Conservation (phyloP, 2,113 vertebrate species). For the Myocastor coypus region DNA sequence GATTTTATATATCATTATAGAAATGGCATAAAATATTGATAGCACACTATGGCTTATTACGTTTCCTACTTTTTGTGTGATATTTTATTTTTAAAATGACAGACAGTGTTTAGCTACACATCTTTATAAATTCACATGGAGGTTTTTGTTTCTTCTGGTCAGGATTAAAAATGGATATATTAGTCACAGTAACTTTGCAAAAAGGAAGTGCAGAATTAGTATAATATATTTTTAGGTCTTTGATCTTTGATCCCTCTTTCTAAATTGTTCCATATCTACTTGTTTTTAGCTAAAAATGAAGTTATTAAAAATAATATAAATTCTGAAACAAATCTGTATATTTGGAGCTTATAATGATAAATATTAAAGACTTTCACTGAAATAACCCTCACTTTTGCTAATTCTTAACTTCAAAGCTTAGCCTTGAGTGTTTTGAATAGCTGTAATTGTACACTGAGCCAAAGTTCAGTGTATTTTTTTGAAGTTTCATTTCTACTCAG, state of each 20-base stretch:
- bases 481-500: conserved; percentile 74
- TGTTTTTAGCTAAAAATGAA: background rate
- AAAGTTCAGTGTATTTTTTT: background rate
- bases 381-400: background rate
- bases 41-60: background rate
- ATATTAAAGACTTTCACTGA: background rate
- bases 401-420: background rate
- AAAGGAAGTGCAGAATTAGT: conserved; percentile 13
- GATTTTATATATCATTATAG: background rate
- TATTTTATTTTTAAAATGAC: background rate
- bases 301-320: background rate
- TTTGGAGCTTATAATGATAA: background rate
- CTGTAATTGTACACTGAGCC: conserved; percentile 50
- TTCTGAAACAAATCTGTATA: background rate
- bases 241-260: background rate
- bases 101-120: background rate
- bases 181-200: background rate
- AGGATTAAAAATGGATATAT: background rate
- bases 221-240: background rate
- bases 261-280: background rate
- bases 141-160: background rate
- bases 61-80: background rate
- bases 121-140: background rate
- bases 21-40: background rate
- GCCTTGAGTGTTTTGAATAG: conserved; percentile 37